These are phyloP conservation scores for Ryuthela nishihirai DNA, from an alignment of 2,888 invertebrate genomes.

Conservation along the genomic window DNA sequence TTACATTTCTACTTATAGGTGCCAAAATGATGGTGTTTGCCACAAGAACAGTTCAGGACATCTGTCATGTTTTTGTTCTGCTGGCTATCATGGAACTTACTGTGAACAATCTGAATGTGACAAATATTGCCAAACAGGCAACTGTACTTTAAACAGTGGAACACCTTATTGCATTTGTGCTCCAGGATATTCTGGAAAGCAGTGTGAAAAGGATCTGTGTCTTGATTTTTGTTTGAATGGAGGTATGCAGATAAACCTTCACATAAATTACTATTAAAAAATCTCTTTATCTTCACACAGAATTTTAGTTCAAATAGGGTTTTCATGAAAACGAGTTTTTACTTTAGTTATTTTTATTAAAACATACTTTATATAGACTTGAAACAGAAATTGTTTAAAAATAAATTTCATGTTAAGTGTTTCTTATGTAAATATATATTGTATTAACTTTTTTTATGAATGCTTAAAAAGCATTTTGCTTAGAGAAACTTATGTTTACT, in stretches of 20 bases:
- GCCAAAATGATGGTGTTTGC: constrained; percentile 63
- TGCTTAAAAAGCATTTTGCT: no score
- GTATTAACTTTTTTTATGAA: no score
- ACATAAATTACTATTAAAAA: background rate
- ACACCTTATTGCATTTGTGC: constrained; percentile 48
- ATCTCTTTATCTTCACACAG: background rate
- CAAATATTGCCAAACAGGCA: constrained; percentile 49
- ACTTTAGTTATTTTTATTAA: no score
- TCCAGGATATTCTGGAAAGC: constrained; percentile 57
- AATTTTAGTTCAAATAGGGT: background rate
- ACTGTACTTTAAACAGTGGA: constrained; percentile 24
- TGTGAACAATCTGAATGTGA: constrained; percentile 55
- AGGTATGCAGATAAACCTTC: constrained; percentile 48
- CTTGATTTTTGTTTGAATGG: constrained; percentile 60
- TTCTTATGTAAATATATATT: no score
- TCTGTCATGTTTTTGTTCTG: constrained; percentile 56
- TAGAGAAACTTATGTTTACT: no score
- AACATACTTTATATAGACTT: no score
- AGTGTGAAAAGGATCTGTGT: constrained; percentile 61
- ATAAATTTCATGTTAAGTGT: no score
- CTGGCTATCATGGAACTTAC: constrained; percentile 56
- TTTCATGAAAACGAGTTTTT: no score
- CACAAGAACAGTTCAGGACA: constrained; percentile 42
- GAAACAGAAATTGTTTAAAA: no score
- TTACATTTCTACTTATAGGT: constrained; percentile 47